phyloP scores from a whole-genome alignment of 1,140 invertebrate species.

The Sarcophaga bullata region DNA sequence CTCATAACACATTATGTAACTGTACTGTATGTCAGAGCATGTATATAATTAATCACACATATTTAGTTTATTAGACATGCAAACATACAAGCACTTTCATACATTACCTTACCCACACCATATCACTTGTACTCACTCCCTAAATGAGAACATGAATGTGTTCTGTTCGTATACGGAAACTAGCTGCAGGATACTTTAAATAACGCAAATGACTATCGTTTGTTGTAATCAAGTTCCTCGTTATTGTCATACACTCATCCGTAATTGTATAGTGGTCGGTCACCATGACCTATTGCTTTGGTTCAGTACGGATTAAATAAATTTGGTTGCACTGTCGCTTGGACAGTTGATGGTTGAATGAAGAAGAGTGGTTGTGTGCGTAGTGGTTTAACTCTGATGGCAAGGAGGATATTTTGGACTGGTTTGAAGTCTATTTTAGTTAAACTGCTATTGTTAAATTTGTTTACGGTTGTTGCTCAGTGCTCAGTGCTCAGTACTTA shows the following conservation, averaged over 20 bases:
- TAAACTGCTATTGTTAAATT: background rate
- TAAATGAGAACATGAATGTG: background rate
- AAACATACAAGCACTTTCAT: background rate
- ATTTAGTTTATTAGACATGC: slow-evolving; percentile 9
- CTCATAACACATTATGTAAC: no score
- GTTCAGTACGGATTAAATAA: slow-evolving; percentile 17
- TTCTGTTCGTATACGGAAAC: background rate
- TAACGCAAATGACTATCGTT: slow-evolving; percentile 15
- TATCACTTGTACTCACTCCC: no score
- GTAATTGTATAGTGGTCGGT: background rate
- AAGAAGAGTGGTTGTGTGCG: no score
- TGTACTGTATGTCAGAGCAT: no score
- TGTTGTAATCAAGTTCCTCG: slow-evolving; percentile 2
- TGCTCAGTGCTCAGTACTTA: no score
- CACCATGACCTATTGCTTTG: background rate
- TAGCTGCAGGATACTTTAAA: slow-evolving; percentile 13
- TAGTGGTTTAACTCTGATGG: no score
- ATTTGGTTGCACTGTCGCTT: slow-evolving; percentile 1
- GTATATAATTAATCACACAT: background rate
- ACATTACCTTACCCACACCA: background rate
- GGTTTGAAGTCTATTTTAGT: background rate
- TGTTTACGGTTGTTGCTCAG: background rate
- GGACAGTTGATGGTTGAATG: background rate
- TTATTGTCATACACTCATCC: background rate
- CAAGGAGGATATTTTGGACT: background rate